Base-by-base conservation (phyloP, 2,888 invertebrate genomes). In the Drosophila nigricruria region DNA sequence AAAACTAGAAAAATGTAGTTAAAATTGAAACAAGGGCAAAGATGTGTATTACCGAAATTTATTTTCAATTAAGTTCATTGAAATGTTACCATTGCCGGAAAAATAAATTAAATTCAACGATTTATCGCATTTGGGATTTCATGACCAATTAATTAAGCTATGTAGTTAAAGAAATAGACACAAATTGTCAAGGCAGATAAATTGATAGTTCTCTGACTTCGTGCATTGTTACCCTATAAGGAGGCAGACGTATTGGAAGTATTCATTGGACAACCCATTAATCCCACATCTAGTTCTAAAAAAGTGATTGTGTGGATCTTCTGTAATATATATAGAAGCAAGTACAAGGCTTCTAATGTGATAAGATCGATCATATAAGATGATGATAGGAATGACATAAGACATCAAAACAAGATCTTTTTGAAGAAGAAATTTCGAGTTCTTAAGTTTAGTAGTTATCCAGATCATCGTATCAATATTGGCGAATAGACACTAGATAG, bases 61-160 rank as follows among this genome's bases (percentile, higher is more conserved):
- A 16, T 30, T 38, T 30, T 38, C 25, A 42, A 57, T 65, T 71
- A 25, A 23, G 32, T 45, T 68, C 25, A 68, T 59, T 73, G 34
- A 74, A 59, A 58, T 47, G 47, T 47, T 56, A 27, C 47, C 50
- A 66, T 70, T 61, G 45, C 36, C 25, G 53, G 59, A 59, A 63
- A 61, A 43, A 42, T 49, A 34, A 52, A 36, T 73, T 73, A 67
- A 82, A 78, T 85, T 68, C 73, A 79, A 73, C 74, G 77, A 88
- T 81, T 87, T 68, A 45, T 40, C 30, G 52, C 53, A 27, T 25
- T 53, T 50, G 45, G 59, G 47, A 56, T 58, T 66, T 66, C 30
- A 59, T 62, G 65, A 25, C 53, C 60, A 40, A 38, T 63, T 70
- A 47, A 40, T 14, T 30, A 20, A 18, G 14, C 25, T 12, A 4